These are phyloP conservation scores for Drosophila ohnishii DNA, from an alignment of 1,140 invertebrate genomes.

Conservation along the genomic window DNA sequence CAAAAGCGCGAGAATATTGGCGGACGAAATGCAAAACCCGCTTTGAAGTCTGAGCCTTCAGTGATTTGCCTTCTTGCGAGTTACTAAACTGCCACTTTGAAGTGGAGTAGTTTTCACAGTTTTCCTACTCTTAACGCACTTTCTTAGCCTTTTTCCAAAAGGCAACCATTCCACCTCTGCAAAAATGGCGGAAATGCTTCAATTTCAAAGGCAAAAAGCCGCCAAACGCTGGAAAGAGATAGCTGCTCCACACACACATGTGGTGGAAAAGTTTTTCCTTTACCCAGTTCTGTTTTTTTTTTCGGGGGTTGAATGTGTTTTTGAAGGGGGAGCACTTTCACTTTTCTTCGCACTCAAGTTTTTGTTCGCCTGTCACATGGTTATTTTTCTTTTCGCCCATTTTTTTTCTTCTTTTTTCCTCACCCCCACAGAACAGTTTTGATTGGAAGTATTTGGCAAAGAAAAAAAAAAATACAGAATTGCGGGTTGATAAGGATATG, in stretches of 20 bases:
- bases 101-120: constrained; percentile 71
- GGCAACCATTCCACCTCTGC: constrained; percentile 26
- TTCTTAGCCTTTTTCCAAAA: constrained; percentile 41
- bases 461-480: background rate
- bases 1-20: constrained; percentile 80
- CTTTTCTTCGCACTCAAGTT: constrained; percentile 71
- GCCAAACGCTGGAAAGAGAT: constrained; percentile 43
- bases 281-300: constrained; percentile 23
- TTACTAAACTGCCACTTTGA: constrained; percentile 59
- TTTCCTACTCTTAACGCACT: constrained; percentile 68
- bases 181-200: constrained; percentile 79
- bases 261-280: constrained; percentile 35
- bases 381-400: constrained; percentile 30
- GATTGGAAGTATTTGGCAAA: constrained; percentile 61
- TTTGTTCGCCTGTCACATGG: constrained; percentile 61
- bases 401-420: constrained; percentile 15
- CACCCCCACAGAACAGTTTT: constrained; percentile 42
- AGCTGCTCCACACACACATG: constrained; percentile 32
- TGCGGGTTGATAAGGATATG: constrained; percentile 35
- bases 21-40: constrained; percentile 72
- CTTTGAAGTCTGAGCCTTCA: constrained; percentile 72
- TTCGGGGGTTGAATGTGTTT: constrained; percentile 60
- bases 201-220: constrained; percentile 76
- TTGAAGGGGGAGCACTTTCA: constrained; percentile 59
- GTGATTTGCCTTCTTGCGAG: constrained; percentile 66